Conservation (phyloP, 2,797 vertebrate species). For the Pyrocephalus nanus region DNA sequence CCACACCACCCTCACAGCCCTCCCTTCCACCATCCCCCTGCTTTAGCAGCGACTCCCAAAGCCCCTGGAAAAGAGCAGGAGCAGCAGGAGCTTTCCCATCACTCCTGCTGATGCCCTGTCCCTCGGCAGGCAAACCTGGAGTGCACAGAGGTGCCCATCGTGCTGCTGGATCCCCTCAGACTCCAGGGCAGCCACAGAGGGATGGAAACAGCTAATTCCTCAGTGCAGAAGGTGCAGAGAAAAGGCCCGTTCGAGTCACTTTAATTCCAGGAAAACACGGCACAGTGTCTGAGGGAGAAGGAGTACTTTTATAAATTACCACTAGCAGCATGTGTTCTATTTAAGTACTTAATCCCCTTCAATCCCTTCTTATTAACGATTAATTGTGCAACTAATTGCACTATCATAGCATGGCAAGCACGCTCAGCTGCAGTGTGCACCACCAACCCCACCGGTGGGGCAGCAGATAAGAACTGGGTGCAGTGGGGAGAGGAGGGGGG, state of each 20-base stretch:
- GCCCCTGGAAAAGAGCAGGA: background rate
- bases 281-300: background rate
- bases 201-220: background rate
- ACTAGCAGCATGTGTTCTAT: background rate
- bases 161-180: background rate
- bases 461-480: background rate
- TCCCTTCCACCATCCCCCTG: background rate
- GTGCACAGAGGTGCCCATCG: background rate
- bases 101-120: background rate
- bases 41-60: background rate
- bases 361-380: slow-evolving; percentile 48
- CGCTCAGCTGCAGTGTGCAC: background rate
- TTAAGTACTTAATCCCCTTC: slow-evolving; percentile 37
- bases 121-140: background rate
- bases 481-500: background rate
- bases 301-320: background rate
- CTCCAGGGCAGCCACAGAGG: rapidly evolving
- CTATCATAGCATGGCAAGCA: background rate
- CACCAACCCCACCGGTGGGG: background rate
- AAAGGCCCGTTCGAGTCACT: background rate
- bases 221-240: background rate
- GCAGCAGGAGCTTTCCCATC: background rate
- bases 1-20: background rate
- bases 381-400: slow-evolving; percentile 61
- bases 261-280: background rate